Conservation (phyloP, 2,113 vertebrate genomes). For the Pedetes capensis region DNA sequence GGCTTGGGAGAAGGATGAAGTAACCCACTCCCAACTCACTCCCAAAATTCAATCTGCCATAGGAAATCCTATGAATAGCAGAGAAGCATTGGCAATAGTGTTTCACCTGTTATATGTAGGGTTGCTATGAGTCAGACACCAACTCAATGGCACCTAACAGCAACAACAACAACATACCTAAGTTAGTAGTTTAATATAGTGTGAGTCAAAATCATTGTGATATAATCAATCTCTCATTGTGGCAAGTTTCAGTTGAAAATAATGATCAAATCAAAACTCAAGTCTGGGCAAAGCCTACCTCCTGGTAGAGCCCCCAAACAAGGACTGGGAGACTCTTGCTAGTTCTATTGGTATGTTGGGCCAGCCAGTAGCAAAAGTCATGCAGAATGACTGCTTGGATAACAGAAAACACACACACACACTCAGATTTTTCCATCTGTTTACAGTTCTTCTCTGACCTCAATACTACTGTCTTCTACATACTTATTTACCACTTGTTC, state of each 20-base stretch:
- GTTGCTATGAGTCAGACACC: too few species aligned
- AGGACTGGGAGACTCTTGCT: background rate
- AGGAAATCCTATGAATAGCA: too few species aligned
- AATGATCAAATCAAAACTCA: background rate
- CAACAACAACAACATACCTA: too few species aligned
- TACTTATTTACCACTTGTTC: background rate
- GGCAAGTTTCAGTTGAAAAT: background rate
- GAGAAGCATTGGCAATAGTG: too few species aligned
- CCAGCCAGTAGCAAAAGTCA: background rate
- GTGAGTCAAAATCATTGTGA: constrained; percentile 20
- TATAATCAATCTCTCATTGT: constrained; percentile 3
- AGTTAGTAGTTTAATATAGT: constrained; percentile 1
- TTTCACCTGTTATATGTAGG: too few species aligned
- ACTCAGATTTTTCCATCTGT: background rate
- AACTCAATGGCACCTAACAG: too few species aligned
- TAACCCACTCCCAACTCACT: too few species aligned
- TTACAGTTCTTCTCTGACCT: background rate
- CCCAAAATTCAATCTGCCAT: too few species aligned
- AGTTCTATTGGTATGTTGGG: background rate
- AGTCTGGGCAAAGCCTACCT: background rate
- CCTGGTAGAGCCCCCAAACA: background rate
- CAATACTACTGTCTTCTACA: background rate
- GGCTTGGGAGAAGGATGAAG: too few species aligned
- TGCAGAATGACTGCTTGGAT: background rate
- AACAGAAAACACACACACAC: background rate